A percentile compares a stretch with the other conserved stretches of the same genome.
Conservation (phyloP, 2,797 vertebrate species). For the Alca torda region DNA sequence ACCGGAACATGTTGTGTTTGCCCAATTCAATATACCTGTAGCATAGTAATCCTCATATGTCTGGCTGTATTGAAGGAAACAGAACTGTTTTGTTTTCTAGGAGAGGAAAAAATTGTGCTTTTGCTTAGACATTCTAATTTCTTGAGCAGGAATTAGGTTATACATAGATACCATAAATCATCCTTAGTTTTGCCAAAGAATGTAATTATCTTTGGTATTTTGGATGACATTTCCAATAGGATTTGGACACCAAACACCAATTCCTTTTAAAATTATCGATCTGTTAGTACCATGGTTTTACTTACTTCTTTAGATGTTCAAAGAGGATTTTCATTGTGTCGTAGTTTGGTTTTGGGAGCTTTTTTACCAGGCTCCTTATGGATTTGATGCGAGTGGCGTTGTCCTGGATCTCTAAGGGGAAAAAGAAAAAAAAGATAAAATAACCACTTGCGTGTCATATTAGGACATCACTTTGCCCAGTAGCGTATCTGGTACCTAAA, state of each 20-base stretch:
- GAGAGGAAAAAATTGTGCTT: background rate
- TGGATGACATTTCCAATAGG: background rate
- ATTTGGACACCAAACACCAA: background rate
- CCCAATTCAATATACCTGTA: background rate
- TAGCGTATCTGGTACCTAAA: background rate
- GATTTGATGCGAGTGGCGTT: slow-evolving; percentile 76
- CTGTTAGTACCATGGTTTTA: background rate
- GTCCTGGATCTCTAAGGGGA: slow-evolving; percentile 83
- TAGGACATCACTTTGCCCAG: background rate
- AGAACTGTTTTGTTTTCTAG: background rate
- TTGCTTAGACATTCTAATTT: background rate
- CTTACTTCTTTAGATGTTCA: slow-evolving; percentile 89
- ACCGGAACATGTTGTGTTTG: background rate
- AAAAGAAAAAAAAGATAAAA: background rate
- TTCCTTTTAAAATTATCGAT: background rate
- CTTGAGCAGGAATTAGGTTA: background rate
- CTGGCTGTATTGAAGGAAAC: background rate
- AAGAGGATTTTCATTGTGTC: slow-evolving; percentile 92
- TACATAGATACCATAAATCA: background rate
- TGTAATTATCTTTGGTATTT: background rate
- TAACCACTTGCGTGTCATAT: background rate
- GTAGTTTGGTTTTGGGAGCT: slow-evolving; percentile 88
- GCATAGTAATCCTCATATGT: background rate
- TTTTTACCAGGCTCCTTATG: slow-evolving; percentile 83
- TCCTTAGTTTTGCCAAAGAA: background rate